Conservation (phyloP, 2,113 vertebrate genomes). For the Scatophagus argus region DNA sequence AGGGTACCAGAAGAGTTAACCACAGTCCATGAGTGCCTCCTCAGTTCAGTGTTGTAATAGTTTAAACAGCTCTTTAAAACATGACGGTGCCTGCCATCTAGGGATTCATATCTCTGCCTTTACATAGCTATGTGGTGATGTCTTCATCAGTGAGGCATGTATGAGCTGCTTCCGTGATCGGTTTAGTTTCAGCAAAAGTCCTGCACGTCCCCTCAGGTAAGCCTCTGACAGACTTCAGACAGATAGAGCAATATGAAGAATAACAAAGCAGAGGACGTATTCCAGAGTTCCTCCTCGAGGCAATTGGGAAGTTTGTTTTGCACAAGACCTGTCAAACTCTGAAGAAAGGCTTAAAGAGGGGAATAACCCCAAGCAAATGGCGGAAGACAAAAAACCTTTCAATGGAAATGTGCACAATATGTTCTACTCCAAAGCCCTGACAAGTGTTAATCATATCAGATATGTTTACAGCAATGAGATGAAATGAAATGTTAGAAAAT, state of each 20-base stretch:
- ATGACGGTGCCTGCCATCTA: constrained; percentile 68
- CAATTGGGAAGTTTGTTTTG: constrained; percentile 55
- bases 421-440: not conserved
- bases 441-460: constrained; percentile 15
- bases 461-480: not conserved
- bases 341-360: constrained; percentile 43
- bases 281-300: constrained; percentile 68
- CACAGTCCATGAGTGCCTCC: constrained; percentile 3
- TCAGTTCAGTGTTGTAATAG: constrained; percentile 27
- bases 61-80: constrained; percentile 65
- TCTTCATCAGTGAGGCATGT: constrained; percentile 66
- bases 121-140: constrained; percentile 78
- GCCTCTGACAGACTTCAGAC: constrained; percentile 76
- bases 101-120: constrained; percentile 64
- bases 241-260: constrained; percentile 70
- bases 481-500: not conserved
- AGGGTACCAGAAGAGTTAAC: constrained; percentile 7
- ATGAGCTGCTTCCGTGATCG: constrained; percentile 71
- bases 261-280: constrained; percentile 69
- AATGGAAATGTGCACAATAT: constrained; percentile 39
- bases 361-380: constrained; percentile 39
- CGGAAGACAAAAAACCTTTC: constrained; percentile 37
- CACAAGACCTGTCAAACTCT: constrained; percentile 68
- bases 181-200: constrained; percentile 59
- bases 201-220: constrained; percentile 74